phyloP scores from a whole-genome alignment of 2,797 vertebrate species.

The Tadarida brasiliensis region DNA sequence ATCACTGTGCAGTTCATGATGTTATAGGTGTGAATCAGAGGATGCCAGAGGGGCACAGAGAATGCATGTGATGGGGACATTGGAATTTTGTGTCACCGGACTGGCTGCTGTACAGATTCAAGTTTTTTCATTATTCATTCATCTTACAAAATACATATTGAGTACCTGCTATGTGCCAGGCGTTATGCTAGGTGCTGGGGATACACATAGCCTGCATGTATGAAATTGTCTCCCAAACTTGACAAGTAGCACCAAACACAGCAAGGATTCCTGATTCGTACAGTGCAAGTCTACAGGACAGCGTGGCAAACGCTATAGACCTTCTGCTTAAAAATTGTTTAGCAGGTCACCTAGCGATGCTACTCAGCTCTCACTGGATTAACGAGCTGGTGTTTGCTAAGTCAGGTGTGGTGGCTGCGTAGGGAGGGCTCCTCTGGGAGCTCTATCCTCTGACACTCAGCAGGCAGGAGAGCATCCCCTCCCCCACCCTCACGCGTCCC shows the following conservation, averaged over 20 bases:
- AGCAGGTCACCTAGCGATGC: neutral
- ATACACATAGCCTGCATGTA: neutral
- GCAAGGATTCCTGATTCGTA: neutral
- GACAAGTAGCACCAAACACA: neutral
- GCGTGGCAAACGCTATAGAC: neutral
- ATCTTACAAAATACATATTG: neutral
- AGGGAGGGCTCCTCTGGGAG: neutral
- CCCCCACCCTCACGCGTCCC: neutral
- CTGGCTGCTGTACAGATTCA: neutral
- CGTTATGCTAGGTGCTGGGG: neutral
- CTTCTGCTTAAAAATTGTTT: neutral
- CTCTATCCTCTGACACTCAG: neutral
- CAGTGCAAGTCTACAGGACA: neutral
- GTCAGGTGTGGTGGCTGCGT: neutral
- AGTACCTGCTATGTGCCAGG: neutral
- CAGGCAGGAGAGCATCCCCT: neutral
- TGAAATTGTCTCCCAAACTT: neutral
- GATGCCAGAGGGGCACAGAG: neutral
- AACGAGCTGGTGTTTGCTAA: neutral
- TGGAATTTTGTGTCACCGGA: neutral
- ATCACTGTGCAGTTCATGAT: neutral
- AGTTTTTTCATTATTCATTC: neutral
- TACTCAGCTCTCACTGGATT: neutral
- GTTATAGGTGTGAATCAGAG: neutral
- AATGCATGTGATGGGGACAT: neutral